These are phyloP conservation scores for Heliconius hewitsoni DNA, from an alignment of 1,140 invertebrate genomes.

Conservation along the genomic window DNA sequence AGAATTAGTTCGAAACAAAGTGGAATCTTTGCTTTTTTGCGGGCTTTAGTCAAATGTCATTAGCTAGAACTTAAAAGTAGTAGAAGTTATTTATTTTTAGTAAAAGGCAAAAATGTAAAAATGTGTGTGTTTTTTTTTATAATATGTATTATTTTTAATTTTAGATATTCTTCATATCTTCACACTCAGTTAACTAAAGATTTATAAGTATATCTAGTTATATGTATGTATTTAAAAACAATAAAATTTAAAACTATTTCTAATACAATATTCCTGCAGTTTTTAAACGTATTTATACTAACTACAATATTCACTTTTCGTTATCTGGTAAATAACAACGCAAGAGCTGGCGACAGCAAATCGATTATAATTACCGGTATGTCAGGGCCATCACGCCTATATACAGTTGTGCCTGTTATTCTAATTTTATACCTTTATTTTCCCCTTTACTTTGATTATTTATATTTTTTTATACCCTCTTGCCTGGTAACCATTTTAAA, in stretches of 20 bases:
- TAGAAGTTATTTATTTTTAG: background rate
- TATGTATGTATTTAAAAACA: background rate
- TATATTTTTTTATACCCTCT: background rate
- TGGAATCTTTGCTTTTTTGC: background rate
- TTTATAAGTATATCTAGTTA: too few relatives aligned
- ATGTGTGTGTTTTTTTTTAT: too few relatives aligned
- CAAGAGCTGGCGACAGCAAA: conserved; percentile 42
- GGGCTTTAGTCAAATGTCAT: background rate
- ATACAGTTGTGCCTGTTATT: background rate
- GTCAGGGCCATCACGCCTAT: conserved; percentile 33
- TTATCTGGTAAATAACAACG: conserved; percentile 17
- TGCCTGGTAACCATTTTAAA: too few relatives aligned
- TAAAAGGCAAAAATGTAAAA: too few relatives aligned
- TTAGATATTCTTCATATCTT: too few relatives aligned
- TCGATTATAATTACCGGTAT: conserved; percentile 50
- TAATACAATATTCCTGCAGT: background rate
- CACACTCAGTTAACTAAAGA: too few relatives aligned
- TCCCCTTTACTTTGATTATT: background rate
- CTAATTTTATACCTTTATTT: background rate
- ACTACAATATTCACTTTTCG: background rate
- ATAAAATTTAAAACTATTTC: background rate
- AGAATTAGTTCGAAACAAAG: background rate
- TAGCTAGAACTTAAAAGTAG: background rate
- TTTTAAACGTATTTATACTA: background rate
- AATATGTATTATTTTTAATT: too few relatives aligned